Evolutionary conservation across 64 coral and sea anemone species (phyloP).

Genomic region (Stichodactyla helianthus): DNA sequence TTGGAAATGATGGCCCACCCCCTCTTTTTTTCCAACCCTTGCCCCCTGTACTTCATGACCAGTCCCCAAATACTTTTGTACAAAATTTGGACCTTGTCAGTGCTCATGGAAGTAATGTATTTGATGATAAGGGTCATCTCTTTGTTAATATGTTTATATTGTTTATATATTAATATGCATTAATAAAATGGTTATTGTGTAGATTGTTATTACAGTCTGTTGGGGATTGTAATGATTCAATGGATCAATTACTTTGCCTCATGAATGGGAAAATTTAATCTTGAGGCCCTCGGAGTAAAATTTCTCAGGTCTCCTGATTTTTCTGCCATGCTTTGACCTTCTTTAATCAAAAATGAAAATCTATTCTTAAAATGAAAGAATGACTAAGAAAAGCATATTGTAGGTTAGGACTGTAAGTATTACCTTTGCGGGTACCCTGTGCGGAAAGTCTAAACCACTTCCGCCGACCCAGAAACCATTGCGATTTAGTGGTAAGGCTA

Average conservation of each 20-base stretch:
- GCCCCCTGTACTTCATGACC: too few species aligned
- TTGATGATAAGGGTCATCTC: background rate
- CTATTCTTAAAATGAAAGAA: too few species aligned
- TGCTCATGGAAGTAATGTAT: background rate
- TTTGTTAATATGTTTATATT: background rate
- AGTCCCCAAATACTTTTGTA: background rate
- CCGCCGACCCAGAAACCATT: background rate
- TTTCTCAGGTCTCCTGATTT: too few species aligned
- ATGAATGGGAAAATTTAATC: too few species aligned
- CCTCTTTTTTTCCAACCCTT: too few species aligned
- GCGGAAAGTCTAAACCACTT: background rate
- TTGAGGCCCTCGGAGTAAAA: too few species aligned
- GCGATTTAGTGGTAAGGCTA: background rate
- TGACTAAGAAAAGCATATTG: background rate
- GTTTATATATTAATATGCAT: background rate
- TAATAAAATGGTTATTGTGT: background rate
- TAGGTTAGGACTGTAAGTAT: background rate
- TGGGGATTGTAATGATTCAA: too few species aligned
- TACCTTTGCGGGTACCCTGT: background rate
- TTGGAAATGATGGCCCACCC: too few species aligned
- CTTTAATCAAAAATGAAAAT: too few species aligned
- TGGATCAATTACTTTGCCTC: too few species aligned
- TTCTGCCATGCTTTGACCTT: too few species aligned
- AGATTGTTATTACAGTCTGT: background rate
- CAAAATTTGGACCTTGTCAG: background rate